These are phyloP conservation scores for Aegithalos caudatus DNA, from an alignment of 2,113 vertebrate genomes.

Conservation along the genomic window DNA sequence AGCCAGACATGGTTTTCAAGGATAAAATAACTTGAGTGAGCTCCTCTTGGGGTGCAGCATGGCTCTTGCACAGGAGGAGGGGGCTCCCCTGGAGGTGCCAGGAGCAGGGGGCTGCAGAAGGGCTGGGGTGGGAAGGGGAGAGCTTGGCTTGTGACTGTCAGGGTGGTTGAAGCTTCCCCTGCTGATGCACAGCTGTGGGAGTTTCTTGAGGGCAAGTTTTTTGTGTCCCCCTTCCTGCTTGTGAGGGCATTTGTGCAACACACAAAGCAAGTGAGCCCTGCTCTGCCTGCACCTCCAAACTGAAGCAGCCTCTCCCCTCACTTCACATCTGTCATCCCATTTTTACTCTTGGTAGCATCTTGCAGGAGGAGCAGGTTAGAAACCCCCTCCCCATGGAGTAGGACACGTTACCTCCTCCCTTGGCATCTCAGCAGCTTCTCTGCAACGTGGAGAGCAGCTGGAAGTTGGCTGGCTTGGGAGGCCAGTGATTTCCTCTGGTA, in stretches of 20 bases:
- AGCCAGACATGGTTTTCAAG: not conserved
- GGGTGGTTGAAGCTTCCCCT: not conserved
- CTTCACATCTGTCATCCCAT: not conserved
- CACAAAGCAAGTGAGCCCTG: not conserved
- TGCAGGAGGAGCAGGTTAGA: not conserved
- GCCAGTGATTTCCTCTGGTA: not conserved
- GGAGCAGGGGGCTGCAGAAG: not conserved
- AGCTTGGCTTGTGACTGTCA: fast-evolving
- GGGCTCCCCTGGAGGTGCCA: not conserved
- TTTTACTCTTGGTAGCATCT: not conserved
- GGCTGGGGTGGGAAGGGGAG: not conserved
- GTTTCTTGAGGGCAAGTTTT: not conserved
- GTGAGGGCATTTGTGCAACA: not conserved
- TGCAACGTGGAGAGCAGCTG: not conserved
- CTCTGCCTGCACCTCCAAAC: not conserved
- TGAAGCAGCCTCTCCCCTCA: not conserved
- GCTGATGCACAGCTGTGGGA: not conserved
- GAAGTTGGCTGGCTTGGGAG: not conserved
- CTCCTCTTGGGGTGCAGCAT: not conserved
- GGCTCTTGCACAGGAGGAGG: not conserved
- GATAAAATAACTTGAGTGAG: not conserved
- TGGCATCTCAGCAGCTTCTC: not conserved
- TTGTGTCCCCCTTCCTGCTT: not conserved
- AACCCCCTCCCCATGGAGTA: not conserved
- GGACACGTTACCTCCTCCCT: not conserved